phyloP scores from a whole-genome alignment of 2,797 vertebrate genomes.

The Dendrocincla fuliginosa region DNA sequence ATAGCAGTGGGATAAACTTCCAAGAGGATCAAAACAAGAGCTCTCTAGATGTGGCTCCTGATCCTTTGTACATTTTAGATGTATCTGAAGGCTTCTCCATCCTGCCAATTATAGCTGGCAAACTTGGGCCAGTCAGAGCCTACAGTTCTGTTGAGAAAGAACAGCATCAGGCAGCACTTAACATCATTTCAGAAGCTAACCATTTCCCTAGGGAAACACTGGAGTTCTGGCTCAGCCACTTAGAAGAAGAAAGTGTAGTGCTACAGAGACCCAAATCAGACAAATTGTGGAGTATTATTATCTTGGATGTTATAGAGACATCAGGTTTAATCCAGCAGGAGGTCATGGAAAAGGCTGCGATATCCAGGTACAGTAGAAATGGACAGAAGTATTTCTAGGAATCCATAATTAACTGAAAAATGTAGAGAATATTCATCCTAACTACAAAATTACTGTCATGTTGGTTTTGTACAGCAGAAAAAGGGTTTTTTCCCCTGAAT shows the following conservation, averaged over 20 bases:
- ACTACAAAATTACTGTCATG: background rate
- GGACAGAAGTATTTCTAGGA: background rate
- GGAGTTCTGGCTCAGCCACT: slow-evolving; percentile 92
- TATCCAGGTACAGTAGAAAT: slow-evolving; percentile 85
- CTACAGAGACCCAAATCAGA: slow-evolving; percentile 90
- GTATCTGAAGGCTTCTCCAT: slow-evolving; percentile 97
- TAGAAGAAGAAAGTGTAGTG: slow-evolving; percentile 87
- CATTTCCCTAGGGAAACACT: slow-evolving; percentile 82
- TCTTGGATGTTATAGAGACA: slow-evolving; percentile 93
- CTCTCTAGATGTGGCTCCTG: background rate
- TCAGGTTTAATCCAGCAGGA: slow-evolving; percentile 95
- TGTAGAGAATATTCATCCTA: background rate
- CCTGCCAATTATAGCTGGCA: slow-evolving; percentile 88
- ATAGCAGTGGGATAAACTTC: background rate
- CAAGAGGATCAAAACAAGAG: background rate
- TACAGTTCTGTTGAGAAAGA: slow-evolving; percentile 95
- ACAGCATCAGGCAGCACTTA: slow-evolving; percentile 87
- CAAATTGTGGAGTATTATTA: slow-evolving; percentile 94
- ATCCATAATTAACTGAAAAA: background rate
- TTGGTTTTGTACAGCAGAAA: background rate
- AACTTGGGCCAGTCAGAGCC: slow-evolving; percentile 85
- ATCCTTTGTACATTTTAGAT: slow-evolving; percentile 88
- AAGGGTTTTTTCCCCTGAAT: background rate
- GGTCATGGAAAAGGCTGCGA: slow-evolving; percentile 94
- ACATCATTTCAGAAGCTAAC: slow-evolving; percentile 82